A percentile compares a stretch with the other conserved stretches of the same genome.
phyloP scores from a whole-genome alignment of 2,888 invertebrate genomes.

The Hartigia nigra region DNA sequence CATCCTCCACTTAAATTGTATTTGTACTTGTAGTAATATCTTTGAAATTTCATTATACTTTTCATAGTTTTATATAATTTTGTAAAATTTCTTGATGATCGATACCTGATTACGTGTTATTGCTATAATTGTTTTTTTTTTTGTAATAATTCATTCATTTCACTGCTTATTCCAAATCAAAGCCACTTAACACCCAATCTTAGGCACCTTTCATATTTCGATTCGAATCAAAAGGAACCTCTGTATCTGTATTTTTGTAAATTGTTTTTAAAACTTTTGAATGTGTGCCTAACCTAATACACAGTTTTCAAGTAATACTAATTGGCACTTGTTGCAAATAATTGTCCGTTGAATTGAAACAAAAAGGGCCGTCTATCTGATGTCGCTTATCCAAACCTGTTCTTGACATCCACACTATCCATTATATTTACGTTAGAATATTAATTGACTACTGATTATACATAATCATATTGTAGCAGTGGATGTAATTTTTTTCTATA shows the following conservation, averaged over 20 bases:
- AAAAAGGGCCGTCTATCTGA: not conserved
- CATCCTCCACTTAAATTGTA: not conserved
- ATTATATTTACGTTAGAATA: not conserved
- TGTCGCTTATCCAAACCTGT: not conserved
- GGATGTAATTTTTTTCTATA: not conserved
- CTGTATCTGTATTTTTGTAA: not conserved
- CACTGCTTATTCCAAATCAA: not conserved
- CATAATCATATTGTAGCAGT: not conserved
- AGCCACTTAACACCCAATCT: not conserved
- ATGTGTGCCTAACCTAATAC: not conserved
- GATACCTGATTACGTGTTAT: not conserved
- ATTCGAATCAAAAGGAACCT: not conserved
- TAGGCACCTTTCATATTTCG: not conserved
- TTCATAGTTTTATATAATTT: not conserved
- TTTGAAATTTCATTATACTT: not conserved
- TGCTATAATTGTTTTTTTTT: not conserved
- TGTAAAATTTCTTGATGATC: not conserved
- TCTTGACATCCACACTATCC: not conserved
- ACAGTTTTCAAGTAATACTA: not conserved
- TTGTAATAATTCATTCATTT: not conserved
- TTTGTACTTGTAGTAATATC: not conserved
- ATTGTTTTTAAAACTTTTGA: not conserved
- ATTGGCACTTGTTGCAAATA: not conserved
- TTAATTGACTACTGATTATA: not conserved
- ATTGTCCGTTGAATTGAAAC: not conserved